Base-by-base conservation (phyloP, 2,797 vertebrate species). In the Ctenosaura bakeri region DNA sequence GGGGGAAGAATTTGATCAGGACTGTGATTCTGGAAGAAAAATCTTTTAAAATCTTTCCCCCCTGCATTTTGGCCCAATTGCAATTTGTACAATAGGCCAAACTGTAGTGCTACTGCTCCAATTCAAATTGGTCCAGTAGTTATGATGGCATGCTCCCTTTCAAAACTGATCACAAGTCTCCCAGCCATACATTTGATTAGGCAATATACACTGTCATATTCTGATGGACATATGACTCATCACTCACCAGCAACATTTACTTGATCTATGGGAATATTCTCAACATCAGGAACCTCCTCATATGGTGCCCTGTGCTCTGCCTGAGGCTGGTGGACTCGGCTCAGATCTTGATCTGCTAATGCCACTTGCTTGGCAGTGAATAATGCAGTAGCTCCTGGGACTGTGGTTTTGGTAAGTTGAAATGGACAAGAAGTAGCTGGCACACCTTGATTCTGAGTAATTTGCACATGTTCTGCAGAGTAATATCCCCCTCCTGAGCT, bases 381-480 rank as follows among this genome's bases (percentile, higher is more conserved):
- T 82, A 88, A 12, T 59, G 83, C 9, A 66, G 89, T 0, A 6
- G 93, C 90, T 81, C 73, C 92, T 52, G 88, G 16, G 0, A 32
- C 52, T 29, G 87, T 22, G 71, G 79, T 69, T 0, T 56, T 90
- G 35, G 91, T 87, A 22, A 10, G 82, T 87, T 93, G 94, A 54
- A 84, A 88, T 12, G 92, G 86, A n/a, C 3, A 86, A 0, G 91
- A 66, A 42, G 86, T 77, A 7, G 91, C 86, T 2, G 92, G 85
- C 38, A 77, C n/a, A 32, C 86, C 76, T 80, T 77, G 56, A 0
- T 46, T 78, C 71, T 77, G 90, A 35, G 42, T 0, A 4, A 71
- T 92, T 16, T 89, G 86, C 46, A 3, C 38, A 62, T 93, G 92
- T 35, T 95, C 95, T 62, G 83, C 42, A 73, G 93, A 79, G 46